Evolutionary conservation across 2,113 vertebrate genomes (phyloP).

Genomic region (Brienomyrus brachyistius): DNA sequence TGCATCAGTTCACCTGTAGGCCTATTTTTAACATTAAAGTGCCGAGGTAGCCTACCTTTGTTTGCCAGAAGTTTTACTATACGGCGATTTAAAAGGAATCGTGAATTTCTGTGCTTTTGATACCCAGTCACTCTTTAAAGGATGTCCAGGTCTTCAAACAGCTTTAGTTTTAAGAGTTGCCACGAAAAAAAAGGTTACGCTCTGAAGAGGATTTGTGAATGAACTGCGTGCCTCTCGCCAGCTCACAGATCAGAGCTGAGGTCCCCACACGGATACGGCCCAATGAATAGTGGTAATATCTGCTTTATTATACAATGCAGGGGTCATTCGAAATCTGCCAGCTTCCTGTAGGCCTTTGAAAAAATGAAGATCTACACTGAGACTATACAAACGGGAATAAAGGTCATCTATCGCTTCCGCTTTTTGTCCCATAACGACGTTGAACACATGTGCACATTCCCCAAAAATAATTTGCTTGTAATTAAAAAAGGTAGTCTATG

Average conservation of each 20-base stretch:
- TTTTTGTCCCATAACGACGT: not conserved
- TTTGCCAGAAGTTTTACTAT: not conserved
- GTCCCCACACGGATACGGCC: conserved; percentile 62
- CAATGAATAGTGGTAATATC: conserved; percentile 53
- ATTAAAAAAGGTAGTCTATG: not conserved
- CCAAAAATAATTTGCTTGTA: not conserved
- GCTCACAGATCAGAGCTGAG: conserved; percentile 63
- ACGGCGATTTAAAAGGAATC: not conserved
- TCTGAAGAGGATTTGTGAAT: conserved; percentile 70
- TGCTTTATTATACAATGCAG: conserved; percentile 49
- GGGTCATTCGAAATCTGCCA: conserved; percentile 53
- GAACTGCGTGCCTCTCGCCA: conserved; percentile 63
- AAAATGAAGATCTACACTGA: conserved; percentile 25
- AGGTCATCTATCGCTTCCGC: conserved; percentile 5
- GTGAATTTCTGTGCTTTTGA: not conserved
- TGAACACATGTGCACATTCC: not conserved
- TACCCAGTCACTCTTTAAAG: not conserved
- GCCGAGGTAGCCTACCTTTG: not conserved
- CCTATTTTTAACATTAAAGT: not conserved
- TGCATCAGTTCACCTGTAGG: not conserved
- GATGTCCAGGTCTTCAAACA: not conserved
- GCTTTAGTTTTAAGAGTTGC: conserved; percentile 11
- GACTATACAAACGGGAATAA: not conserved
- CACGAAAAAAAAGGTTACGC: conserved; percentile 58
- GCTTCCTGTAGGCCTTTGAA: conserved; percentile 44